phyloP scores from a whole-genome alignment of 2,888 invertebrate species.

The Periphyllus acericola region DNA sequence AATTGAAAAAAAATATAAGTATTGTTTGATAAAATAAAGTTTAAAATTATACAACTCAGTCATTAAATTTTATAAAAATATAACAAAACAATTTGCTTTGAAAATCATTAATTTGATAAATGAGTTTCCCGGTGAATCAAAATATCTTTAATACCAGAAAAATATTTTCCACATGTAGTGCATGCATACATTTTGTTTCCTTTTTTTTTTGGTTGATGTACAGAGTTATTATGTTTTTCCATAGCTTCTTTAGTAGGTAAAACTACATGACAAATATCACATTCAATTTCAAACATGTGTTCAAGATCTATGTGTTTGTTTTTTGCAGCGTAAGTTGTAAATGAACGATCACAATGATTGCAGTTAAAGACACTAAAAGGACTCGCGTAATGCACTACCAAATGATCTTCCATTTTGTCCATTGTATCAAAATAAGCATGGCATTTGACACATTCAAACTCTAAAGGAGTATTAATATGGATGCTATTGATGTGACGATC shows the following conservation, averaged over 20 bases:
- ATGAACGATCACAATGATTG: slow-evolving; percentile 41
- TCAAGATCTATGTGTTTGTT: slow-evolving; percentile 53
- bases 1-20: no score
- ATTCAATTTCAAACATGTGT: slow-evolving; percentile 40
- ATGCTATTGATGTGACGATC: slow-evolving; percentile 32
- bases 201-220: slow-evolving; percentile 45
- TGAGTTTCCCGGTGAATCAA: slow-evolving; percentile 46
- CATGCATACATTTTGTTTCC: slow-evolving; percentile 45
- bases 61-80: background rate
- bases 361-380: slow-evolving; percentile 37
- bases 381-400: slow-evolving; percentile 43
- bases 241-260: slow-evolving; percentile 56
- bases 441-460: slow-evolving; percentile 56
- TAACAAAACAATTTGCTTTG: background rate
- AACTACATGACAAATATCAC: slow-evolving; percentile 50
- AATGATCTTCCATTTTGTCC: slow-evolving; percentile 59
- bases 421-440: slow-evolving; percentile 54
- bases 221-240: slow-evolving; percentile 54
- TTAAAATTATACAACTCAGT: slow-evolving; percentile 15
- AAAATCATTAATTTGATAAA: background rate
- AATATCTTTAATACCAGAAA: slow-evolving; percentile 53
- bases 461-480: slow-evolving; percentile 27
- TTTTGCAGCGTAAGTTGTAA: slow-evolving; percentile 22
- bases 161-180: slow-evolving; percentile 47
- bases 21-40: background rate